Evolutionary conservation across 2,797 vertebrate species (phyloP).

Genomic region (Sphenodon punctatus): DNA sequence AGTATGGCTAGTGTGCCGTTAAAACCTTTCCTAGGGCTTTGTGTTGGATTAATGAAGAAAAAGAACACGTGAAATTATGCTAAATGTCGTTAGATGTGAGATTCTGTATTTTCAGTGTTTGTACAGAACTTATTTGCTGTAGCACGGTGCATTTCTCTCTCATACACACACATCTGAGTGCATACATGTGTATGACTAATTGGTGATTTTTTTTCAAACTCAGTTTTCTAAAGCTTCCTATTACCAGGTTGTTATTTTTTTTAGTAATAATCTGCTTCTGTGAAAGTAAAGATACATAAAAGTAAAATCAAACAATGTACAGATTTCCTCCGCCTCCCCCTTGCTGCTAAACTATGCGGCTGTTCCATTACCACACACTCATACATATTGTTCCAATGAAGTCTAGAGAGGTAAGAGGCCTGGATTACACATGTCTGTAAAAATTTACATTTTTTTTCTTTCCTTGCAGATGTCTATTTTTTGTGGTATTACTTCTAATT

Average conservation of each 20-base stretch:
- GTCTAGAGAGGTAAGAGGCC: constrained; percentile 5
- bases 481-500: constrained; percentile 23
- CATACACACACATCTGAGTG: background rate
- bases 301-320: background rate
- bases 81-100: constrained; percentile 55
- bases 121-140: constrained; percentile 32
- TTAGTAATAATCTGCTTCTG: constrained; percentile 47
- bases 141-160: constrained; percentile 37
- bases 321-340: background rate
- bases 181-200: background rate
- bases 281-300: constrained; percentile 26
- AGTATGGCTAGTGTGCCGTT: constrained; percentile 38
- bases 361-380: constrained; percentile 1
- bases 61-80: constrained; percentile 5
- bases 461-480: constrained; percentile 26
- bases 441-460: constrained; percentile 20
- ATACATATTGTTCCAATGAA: constrained; percentile 58
- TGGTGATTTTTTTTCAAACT: constrained; percentile 27
- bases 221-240: constrained; percentile 1
- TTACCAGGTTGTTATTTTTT: constrained; percentile 12
- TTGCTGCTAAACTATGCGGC: constrained; percentile 39
- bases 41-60: constrained; percentile 24
- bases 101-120: constrained; percentile 28
- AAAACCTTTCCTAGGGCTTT: constrained; percentile 48
- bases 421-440: constrained; percentile 42